Evolutionary conservation across 1,140 invertebrate genomes (phyloP).

Genomic region (Zaprionus tsacasi): DNA sequence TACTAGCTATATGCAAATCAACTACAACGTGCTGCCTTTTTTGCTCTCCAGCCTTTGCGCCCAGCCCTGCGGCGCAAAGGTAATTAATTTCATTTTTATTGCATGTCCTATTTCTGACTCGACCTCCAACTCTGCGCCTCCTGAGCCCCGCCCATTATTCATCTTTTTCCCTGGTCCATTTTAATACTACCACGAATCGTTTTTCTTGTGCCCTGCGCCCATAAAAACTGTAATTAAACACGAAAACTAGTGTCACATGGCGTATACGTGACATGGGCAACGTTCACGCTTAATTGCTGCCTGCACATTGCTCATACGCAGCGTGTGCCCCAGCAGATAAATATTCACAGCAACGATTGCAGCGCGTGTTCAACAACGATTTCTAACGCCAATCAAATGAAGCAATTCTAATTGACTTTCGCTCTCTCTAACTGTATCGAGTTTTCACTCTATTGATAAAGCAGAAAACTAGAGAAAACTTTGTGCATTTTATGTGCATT

Average conservation of each 20-base stretch:
- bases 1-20: constrained; percentile 12
- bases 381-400: constrained; percentile 4
- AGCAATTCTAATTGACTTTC: constrained; percentile 24
- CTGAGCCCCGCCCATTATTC: constrained; percentile 43
- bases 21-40: constrained; percentile 6
- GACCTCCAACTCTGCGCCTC: constrained; percentile 19
- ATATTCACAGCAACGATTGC: constrained; percentile 8
- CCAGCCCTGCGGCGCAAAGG: constrained; percentile 30
- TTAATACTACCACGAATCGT: constrained; percentile 54
- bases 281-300: constrained; percentile 58
- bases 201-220: constrained; percentile 46
- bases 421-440: not conserved
- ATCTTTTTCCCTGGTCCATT: constrained; percentile 41
- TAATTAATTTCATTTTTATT: constrained; percentile 79
- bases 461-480: not conserved
- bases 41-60: constrained; percentile 4
- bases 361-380: constrained; percentile 23
- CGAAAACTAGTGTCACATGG: constrained; percentile 77
- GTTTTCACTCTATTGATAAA: constrained; percentile 2
- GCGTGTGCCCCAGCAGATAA: constrained; percentile 27
- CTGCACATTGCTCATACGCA: constrained; percentile 58
- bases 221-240: constrained; percentile 79
- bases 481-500: too few relatives aligned
- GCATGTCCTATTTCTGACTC: constrained; percentile 51
- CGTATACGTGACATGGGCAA: constrained; percentile 65